Evolutionary conservation across 2,797 vertebrate genomes (phyloP).

Genomic region (Falco cherrug): DNA sequence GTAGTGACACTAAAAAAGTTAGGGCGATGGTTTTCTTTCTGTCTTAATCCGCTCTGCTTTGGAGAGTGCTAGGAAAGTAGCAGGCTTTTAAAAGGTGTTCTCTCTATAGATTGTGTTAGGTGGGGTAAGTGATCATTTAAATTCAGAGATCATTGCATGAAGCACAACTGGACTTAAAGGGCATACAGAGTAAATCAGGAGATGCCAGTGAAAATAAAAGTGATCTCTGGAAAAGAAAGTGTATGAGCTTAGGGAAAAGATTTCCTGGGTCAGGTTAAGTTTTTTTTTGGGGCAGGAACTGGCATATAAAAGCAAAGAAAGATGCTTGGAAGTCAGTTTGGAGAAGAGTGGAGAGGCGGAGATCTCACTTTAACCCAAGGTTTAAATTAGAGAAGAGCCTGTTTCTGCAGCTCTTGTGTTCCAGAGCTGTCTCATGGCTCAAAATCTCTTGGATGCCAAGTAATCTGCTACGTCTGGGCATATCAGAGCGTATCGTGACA

Average conservation of each 20-base stretch:
- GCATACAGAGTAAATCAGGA: neutral
- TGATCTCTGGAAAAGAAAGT: neutral
- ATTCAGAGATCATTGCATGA: neutral
- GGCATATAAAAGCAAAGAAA: neutral
- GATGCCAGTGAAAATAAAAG: neutral
- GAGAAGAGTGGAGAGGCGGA: neutral
- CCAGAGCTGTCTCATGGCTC: neutral
- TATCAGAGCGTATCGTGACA: neutral
- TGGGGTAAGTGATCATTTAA: neutral
- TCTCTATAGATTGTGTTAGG: neutral
- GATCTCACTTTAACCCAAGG: neutral
- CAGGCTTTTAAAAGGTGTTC: neutral
- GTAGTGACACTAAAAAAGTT: neutral
- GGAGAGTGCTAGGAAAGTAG: neutral
- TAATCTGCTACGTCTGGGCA: rapidly evolving
- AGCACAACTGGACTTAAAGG: neutral
- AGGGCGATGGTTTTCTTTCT: neutral
- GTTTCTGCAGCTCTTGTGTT: neutral
- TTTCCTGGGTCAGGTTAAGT: neutral
- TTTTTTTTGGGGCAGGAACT: neutral
- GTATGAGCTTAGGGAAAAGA: neutral
- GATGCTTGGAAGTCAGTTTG: neutral
- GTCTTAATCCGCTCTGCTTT: neutral
- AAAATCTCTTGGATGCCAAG: neutral
- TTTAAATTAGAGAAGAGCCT: neutral